These are phyloP conservation scores for Hartigia nigra DNA, from an alignment of 2,888 invertebrate genomes.

Conservation along the genomic window DNA sequence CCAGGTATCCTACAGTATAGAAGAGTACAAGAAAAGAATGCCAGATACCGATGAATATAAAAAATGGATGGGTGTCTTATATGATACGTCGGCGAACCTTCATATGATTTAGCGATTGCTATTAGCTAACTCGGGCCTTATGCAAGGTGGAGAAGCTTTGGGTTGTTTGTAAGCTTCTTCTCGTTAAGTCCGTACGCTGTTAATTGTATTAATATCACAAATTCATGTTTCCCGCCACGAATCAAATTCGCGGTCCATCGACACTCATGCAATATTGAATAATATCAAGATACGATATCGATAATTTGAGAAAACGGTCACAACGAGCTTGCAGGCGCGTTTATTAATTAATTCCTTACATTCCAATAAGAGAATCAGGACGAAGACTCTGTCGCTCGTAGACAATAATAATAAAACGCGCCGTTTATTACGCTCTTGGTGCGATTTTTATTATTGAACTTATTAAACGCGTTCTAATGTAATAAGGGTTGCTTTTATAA, in stretches of 20 bases:
- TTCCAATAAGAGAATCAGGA: neutral
- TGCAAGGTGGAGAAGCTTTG: neutral
- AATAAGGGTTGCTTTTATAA: neutral
- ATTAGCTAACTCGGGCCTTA: neutral
- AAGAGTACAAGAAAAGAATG: conserved; percentile 39
- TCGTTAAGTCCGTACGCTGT: neutral
- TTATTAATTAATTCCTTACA: neutral
- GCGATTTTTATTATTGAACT: neutral
- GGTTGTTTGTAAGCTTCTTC: neutral
- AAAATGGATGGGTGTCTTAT: conserved; percentile 23
- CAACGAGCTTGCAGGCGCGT: neutral
- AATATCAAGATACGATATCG: neutral
- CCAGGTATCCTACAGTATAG: neutral
- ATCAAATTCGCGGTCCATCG: neutral
- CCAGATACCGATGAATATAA: conserved; percentile 51
- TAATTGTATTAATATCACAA: conserved; percentile 8
- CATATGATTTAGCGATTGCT: neutral
- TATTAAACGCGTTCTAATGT: neutral
- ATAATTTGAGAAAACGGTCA: neutral
- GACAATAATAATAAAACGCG: neutral
- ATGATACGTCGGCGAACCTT: neutral
- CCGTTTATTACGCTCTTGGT: neutral
- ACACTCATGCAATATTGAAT: neutral
- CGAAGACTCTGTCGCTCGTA: neutral
- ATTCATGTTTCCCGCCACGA: conserved; percentile 2